A percentile compares a stretch with the other conserved stretches of the same genome.
These are phyloP conservation scores for Streptopelia turtur DNA, from an alignment of 2,797 vertebrate species.

Conservation along the genomic window DNA sequence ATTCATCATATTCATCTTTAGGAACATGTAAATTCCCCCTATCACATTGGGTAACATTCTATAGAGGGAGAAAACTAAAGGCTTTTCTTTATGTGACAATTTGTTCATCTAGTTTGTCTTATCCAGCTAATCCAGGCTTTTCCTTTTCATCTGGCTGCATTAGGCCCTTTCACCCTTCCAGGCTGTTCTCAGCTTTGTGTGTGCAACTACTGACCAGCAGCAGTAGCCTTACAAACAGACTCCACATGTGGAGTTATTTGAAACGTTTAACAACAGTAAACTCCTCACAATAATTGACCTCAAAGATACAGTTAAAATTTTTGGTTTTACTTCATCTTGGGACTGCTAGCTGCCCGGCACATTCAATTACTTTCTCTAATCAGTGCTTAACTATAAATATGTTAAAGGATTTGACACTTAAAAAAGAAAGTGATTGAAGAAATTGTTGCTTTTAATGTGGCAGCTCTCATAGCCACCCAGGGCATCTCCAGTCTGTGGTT, in stretches of 20 bases:
- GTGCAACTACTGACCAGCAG: neutral
- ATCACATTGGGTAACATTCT: constrained; percentile 4
- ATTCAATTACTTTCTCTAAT: constrained; percentile 39
- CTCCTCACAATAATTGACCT: constrained; percentile 30
- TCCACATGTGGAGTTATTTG: neutral
- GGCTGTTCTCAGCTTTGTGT: neutral
- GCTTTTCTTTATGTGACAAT: constrained; percentile 4
- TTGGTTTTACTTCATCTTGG: neutral
- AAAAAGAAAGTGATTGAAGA: neutral
- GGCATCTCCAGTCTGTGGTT: neutral
- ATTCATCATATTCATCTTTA: constrained; percentile 18
- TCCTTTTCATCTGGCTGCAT: neutral
- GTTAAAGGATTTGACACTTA: constrained; percentile 23
- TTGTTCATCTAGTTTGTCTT: neutral
- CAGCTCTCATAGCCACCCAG: neutral
- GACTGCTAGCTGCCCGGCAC: neutral
- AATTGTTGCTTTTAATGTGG: neutral
- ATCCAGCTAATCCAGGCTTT: constrained; percentile 4
- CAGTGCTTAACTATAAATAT: neutral
- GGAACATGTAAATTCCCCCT: constrained; percentile 58
- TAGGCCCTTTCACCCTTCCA: neutral
- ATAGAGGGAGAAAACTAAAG: constrained; percentile 7
- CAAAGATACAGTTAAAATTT: neutral
- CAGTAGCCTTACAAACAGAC: constrained; percentile 1
- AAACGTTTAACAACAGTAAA: constrained; percentile 45